Evolutionary conservation across 2,888 invertebrate genomes (phyloP).

Genomic region (Eupeodes latifasciatus): DNA sequence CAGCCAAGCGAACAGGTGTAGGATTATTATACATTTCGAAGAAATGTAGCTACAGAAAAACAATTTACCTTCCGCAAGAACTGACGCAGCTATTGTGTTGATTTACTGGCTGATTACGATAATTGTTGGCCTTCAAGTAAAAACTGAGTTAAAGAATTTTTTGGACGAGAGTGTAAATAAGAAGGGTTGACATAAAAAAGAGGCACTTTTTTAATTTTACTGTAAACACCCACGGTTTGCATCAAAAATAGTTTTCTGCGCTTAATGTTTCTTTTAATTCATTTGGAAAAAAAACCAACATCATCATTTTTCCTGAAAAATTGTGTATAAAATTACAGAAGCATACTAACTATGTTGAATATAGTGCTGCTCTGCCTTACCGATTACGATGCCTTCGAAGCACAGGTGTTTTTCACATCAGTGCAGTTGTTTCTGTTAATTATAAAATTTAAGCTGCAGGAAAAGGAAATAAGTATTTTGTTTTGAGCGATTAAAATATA

Average conservation of each 20-base stretch:
- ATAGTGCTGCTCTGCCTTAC: background rate
- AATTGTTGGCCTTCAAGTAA: slow-evolving; percentile 73
- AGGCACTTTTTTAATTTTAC: slow-evolving; percentile 32
- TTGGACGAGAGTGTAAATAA: slow-evolving; percentile 10
- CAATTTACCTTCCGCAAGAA: slow-evolving; percentile 68
- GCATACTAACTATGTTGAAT: background rate
- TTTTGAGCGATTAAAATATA: slow-evolving; percentile 21
- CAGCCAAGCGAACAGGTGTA: slow-evolving; percentile 71
- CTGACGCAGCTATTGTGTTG: slow-evolving; percentile 71
- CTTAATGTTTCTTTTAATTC: slow-evolving; percentile 43
- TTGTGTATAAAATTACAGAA: slow-evolving; percentile 32
- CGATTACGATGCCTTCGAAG: background rate
- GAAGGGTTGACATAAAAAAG: slow-evolving; percentile 66
- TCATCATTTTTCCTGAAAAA: background rate
- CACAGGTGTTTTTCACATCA: slow-evolving; percentile 28
- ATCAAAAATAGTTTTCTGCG: slow-evolving; percentile 51
- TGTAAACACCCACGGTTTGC: slow-evolving; percentile 34
- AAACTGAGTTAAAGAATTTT: slow-evolving; percentile 37
- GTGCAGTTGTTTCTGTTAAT: slow-evolving; percentile 51
- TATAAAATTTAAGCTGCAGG: slow-evolving; percentile 64
- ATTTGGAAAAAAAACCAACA: slow-evolving; percentile 38
- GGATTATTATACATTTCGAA: slow-evolving; percentile 44
- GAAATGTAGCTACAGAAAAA: slow-evolving; percentile 56
- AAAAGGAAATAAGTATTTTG: slow-evolving; percentile 34
- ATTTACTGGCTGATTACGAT: slow-evolving; percentile 76